A percentile compares a stretch with the other conserved stretches of the same genome.
Evolutionary conservation across 2,888 invertebrate species (phyloP).

Genomic region (Drosophila barbarae): DNA sequence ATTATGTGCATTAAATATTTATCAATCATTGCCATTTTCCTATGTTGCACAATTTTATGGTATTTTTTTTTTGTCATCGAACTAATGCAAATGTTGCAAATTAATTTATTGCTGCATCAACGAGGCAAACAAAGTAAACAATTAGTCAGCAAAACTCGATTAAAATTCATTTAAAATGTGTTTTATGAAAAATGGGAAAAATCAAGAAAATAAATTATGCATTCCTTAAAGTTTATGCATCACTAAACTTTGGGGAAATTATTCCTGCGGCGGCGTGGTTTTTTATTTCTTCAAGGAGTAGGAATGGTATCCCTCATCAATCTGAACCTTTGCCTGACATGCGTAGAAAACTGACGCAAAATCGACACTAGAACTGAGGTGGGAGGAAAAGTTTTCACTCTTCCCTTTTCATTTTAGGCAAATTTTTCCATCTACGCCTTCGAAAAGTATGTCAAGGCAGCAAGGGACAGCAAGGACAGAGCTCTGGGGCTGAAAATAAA

Average conservation of each 20-base stretch:
- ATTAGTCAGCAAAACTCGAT: constrained; percentile 37
- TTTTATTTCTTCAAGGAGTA: background rate
- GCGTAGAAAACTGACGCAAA: constrained; percentile 37
- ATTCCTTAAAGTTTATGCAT: constrained; percentile 31
- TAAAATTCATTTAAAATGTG: constrained; percentile 19
- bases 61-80: background rate
- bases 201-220: constrained; percentile 8
- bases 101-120: constrained; percentile 41
- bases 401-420: constrained; percentile 15
- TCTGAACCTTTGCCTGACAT: constrained; percentile 44
- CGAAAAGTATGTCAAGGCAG: constrained; percentile 61
- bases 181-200: constrained; percentile 1
- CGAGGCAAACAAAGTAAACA: constrained; percentile 37
- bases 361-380: constrained; percentile 27
- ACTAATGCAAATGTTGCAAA: constrained; percentile 45
- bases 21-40: constrained; percentile 17
- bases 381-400: constrained; percentile 37
- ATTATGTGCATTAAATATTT: constrained; percentile 59
- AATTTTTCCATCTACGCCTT: constrained; percentile 18
- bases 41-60: constrained; percentile 5
- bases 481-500: constrained; percentile 51
- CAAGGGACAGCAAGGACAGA: constrained; percentile 19
- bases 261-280: background rate
- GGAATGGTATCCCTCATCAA: constrained; percentile 40
- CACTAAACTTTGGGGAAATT: constrained; percentile 14